These are phyloP conservation scores for Salticus scenicus DNA, from an alignment of 2,888 invertebrate genomes.

Conservation along the genomic window DNA sequence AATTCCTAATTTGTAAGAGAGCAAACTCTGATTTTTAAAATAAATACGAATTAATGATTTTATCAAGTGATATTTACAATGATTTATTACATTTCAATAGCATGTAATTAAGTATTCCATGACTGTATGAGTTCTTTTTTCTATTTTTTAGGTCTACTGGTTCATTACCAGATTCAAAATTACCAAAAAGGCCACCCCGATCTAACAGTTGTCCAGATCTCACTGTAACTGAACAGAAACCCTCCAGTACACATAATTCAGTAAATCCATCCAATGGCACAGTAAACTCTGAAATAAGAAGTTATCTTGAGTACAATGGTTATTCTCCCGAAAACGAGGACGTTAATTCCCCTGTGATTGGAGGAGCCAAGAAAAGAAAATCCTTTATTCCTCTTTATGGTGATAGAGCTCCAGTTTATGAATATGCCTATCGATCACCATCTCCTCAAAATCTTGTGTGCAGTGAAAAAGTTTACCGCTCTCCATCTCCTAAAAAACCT, in stretches of 20 bases:
- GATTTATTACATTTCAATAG: too few relatives aligned
- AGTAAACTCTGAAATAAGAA: not conserved
- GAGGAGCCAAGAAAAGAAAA: conserved; percentile 55
- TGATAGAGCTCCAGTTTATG: conserved; percentile 23
- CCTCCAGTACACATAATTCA: not conserved
- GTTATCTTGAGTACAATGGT: not conserved
- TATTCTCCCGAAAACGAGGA: conserved; percentile 10
- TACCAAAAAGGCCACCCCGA: conserved; percentile 17
- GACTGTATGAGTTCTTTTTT: too few relatives aligned
- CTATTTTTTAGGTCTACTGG: conserved; percentile 32
- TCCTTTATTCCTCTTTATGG: conserved; percentile 57
- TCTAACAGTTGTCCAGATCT: conserved; percentile 55
- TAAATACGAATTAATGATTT: too few relatives aligned
- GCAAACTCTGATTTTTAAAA: too few relatives aligned
- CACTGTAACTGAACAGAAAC: not conserved
- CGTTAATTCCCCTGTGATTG: conserved; percentile 13
- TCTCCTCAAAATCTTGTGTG: not conserved
- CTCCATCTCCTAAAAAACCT: not conserved
- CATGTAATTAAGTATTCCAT: too few relatives aligned
- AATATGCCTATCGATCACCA: not conserved
- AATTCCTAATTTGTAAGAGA: too few relatives aligned
- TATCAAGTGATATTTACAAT: too few relatives aligned
- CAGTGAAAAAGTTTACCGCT: not conserved
- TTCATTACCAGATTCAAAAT: not conserved
- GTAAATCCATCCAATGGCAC: not conserved